Conservation (phyloP, 1,140 invertebrate genomes). For the Apis dorsata region DNA sequence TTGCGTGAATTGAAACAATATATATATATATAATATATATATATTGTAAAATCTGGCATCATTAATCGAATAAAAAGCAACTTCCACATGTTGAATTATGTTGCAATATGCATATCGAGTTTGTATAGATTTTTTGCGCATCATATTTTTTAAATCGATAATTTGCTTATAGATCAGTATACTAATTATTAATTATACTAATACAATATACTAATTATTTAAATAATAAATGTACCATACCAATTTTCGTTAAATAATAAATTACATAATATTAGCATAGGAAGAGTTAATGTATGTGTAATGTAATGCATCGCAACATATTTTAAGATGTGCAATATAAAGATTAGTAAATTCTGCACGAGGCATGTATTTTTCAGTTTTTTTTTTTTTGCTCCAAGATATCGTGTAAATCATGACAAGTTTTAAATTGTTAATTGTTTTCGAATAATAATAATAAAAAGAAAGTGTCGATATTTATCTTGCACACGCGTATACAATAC, state of each 20-base stretch:
- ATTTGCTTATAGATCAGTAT: too few relatives aligned
- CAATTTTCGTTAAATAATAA: not conserved
- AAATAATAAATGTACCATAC: too few relatives aligned
- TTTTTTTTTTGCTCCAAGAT: not conserved
- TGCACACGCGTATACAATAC: constrained; percentile 3
- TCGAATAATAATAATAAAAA: not conserved
- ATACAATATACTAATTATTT: too few relatives aligned
- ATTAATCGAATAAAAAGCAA: too few relatives aligned
- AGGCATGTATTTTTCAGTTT: not conserved
- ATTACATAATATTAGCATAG: too few relatives aligned
- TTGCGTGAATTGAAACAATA: not conserved
- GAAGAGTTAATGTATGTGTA: not conserved
- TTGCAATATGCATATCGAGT: too few relatives aligned
- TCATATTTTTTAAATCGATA: too few relatives aligned
- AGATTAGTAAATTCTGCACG: constrained; percentile 16
- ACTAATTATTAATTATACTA: too few relatives aligned
- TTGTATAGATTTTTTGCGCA: too few relatives aligned
- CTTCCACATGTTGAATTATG: too few relatives aligned
- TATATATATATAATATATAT: not conserved
- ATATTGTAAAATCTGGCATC: not conserved
- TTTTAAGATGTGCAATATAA: not conserved
- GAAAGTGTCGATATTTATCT: not conserved
- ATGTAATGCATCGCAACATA: too few relatives aligned
- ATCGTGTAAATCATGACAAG: not conserved
- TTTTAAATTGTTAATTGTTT: not conserved